Percentiles rank a stretch among this genome's conserved stretches.
These are phyloP conservation scores for Oligia fasciuncula DNA, from an alignment of 2,888 invertebrate species.

Conservation along the genomic window DNA sequence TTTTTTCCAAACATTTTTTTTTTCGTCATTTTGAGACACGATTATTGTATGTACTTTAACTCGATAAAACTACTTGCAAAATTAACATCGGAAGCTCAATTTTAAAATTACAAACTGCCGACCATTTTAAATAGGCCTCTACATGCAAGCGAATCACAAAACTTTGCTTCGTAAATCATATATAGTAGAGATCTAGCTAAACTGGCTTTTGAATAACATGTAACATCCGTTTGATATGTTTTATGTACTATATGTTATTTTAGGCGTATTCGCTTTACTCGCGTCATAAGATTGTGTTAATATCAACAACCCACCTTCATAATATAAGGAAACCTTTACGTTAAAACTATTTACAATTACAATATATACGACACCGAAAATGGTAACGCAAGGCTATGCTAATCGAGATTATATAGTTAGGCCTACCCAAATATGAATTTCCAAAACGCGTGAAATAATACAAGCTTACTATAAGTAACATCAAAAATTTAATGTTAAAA, in stretches of 20 bases:
- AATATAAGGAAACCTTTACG: slow-evolving; percentile 75
- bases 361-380: slow-evolving; percentile 79
- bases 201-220: slow-evolving; percentile 72
- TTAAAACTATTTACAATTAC: slow-evolving; percentile 76
- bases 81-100: slow-evolving; percentile 85
- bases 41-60: slow-evolving; percentile 78
- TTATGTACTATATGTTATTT: slow-evolving; percentile 87
- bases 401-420: slow-evolving; percentile 84
- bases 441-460: slow-evolving; percentile 73
- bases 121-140: slow-evolving; percentile 67
- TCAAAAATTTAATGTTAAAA: slow-evolving; percentile 56
- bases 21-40: slow-evolving; percentile 81
- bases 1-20: slow-evolving; percentile 69
- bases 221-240: slow-evolving; percentile 87
- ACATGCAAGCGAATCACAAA: slow-evolving; percentile 54
- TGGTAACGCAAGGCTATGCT: slow-evolving; percentile 80
- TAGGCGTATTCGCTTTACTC: slow-evolving; percentile 78
- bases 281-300: slow-evolving; percentile 82
- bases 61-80: slow-evolving; percentile 80
- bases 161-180: slow-evolving; percentile 60
- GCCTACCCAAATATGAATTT: slow-evolving; percentile 76
- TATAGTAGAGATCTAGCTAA: slow-evolving; percentile 64
- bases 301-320: slow-evolving; percentile 77
- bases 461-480: slow-evolving; percentile 60
- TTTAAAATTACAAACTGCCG: slow-evolving; percentile 71